phyloP scores from a whole-genome alignment of 2,113 vertebrate species.

The Trinectes maculatus region DNA sequence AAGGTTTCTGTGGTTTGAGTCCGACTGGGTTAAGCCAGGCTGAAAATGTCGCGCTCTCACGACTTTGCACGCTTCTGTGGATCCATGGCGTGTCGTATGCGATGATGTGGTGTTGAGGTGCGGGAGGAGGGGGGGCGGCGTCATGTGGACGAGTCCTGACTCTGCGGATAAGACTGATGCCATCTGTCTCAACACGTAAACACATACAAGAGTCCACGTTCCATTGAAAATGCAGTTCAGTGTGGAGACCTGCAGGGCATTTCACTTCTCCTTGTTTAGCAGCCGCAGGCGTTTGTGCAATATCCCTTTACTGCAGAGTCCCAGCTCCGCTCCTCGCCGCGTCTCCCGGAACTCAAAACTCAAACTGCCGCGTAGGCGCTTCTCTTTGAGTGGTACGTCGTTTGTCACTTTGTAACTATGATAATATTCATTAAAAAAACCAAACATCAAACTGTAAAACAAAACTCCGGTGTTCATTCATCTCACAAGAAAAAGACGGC shows the following conservation, averaged over 20 bases:
- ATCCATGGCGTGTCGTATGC: slow-evolving; percentile 22
- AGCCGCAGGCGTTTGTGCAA: neutral
- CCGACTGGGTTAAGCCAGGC: slow-evolving; percentile 57
- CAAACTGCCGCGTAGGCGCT: too few species aligned
- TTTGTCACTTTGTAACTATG: too few species aligned
- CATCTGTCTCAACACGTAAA: slow-evolving; percentile 63
- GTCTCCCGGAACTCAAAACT: slow-evolving; percentile 49
- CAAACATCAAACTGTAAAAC: neutral
- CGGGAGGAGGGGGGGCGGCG: slow-evolving; percentile 1
- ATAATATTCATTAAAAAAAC: neutral
- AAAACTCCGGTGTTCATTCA: neutral
- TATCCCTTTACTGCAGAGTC: slow-evolving; percentile 40
- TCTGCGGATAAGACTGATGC: slow-evolving; percentile 28
- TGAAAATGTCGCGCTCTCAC: slow-evolving; percentile 54
- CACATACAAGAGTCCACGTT: too few species aligned
- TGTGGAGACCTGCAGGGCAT: neutral
- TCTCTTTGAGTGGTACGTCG: too few species aligned
- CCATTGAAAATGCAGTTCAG: neutral
- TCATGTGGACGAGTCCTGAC: slow-evolving; percentile 39
- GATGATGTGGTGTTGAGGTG: neutral
- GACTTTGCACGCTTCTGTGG: slow-evolving; percentile 20
- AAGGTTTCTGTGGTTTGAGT: slow-evolving; percentile 44
- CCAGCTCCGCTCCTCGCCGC: slow-evolving; percentile 18
- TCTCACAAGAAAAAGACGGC: too few species aligned
- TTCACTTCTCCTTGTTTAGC: slow-evolving; percentile 1